A percentile compares a stretch with the other conserved stretches of the same genome.
These are phyloP conservation scores for Sylvietta virens DNA, from an alignment of 2,113 vertebrate species.

Conservation along the genomic window DNA sequence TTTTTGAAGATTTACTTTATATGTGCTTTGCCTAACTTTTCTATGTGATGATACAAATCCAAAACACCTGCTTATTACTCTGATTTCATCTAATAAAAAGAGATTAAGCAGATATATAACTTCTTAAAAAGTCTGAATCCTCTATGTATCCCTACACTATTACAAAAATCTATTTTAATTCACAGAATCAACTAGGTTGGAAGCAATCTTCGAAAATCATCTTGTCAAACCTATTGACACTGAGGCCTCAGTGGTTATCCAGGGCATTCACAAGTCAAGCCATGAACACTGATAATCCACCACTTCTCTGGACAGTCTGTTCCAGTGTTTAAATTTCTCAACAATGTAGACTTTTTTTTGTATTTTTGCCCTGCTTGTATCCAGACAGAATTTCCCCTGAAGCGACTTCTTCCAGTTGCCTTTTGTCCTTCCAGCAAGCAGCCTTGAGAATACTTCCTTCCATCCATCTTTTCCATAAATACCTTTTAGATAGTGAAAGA, in stretches of 20 bases:
- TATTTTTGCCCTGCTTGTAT: background rate
- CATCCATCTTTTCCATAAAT: background rate
- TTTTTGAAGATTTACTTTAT: background rate
- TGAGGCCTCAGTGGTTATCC: background rate
- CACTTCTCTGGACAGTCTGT: background rate
- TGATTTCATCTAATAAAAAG: background rate
- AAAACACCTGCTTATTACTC: background rate
- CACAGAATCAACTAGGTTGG: background rate
- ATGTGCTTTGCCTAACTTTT: background rate
- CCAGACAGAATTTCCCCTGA: background rate
- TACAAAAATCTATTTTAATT: background rate
- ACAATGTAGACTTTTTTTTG: background rate
- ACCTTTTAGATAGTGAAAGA: background rate
- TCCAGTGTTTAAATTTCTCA: background rate
- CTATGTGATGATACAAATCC: background rate
- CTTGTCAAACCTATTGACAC: background rate
- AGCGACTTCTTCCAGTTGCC: background rate
- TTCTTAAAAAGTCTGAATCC: background rate
- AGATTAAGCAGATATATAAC: background rate
- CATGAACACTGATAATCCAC: background rate
- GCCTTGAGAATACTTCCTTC: background rate
- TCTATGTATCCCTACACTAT: background rate
- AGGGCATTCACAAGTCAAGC: background rate
- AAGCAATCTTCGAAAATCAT: background rate
- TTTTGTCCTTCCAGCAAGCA: background rate